phyloP scores from a whole-genome alignment of 2,888 invertebrate genomes.

The Notodonta ziczac region DNA sequence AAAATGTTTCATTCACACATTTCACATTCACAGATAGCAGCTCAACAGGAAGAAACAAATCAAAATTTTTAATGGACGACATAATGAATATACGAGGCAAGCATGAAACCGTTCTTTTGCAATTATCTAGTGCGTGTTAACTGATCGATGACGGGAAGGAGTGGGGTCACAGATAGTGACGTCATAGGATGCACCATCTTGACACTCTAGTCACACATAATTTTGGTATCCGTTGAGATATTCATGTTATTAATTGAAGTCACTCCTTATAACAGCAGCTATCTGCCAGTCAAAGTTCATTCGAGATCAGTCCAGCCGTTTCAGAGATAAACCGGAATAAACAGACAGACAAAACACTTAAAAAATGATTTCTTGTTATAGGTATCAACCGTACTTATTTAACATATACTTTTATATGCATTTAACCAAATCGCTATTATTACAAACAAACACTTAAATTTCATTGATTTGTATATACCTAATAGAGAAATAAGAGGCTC shows the following conservation, averaged over 20 bases:
- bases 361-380: too few relatives aligned
- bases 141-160: slow-evolving; percentile 42
- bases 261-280: neutral
- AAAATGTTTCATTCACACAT: slow-evolving; percentile 11
- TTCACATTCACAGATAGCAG: slow-evolving; percentile 29
- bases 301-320: too few relatives aligned
- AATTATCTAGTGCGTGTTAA: slow-evolving; percentile 37
- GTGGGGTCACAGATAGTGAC: neutral
- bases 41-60: slow-evolving; percentile 32
- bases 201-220: neutral
- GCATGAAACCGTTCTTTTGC: slow-evolving; percentile 38
- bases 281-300: too few relatives aligned
- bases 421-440: too few relatives aligned
- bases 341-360: too few relatives aligned
- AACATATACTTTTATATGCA: too few relatives aligned
- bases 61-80: slow-evolving; percentile 31
- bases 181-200: too few relatives aligned
- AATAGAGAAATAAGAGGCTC: too few relatives aligned
- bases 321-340: too few relatives aligned
- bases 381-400: neutral
- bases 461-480: too few relatives aligned
- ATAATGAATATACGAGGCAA: slow-evolving; percentile 34
- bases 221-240: neutral
- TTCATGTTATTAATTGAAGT: neutral
- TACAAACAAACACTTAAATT: too few relatives aligned